These are phyloP conservation scores for Stenopsyche tienmushanensis DNA, from an alignment of 1,140 invertebrate genomes.

Conservation along the genomic window DNA sequence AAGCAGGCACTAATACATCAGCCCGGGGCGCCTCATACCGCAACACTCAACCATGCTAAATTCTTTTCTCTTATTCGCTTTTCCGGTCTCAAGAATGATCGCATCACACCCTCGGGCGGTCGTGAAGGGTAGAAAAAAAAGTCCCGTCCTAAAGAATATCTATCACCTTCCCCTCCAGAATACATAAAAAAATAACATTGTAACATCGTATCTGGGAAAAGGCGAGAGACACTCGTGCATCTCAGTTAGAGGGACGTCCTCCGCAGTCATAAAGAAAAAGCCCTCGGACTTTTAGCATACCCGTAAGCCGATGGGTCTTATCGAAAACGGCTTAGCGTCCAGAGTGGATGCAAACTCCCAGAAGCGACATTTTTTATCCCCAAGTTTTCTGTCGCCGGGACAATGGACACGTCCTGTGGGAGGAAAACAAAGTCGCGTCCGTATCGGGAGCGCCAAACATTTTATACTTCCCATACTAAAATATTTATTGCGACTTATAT, in stretches of 20 bases:
- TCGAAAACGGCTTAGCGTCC: constrained; percentile 40
- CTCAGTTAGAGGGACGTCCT: background rate
- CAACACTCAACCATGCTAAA: too few relatives aligned
- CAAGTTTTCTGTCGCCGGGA: constrained; percentile 21
- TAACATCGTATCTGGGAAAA: constrained; percentile 28
- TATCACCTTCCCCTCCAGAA: constrained; percentile 40
- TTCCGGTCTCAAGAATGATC: constrained; percentile 33
- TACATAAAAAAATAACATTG: constrained; percentile 41
- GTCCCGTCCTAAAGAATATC: constrained; percentile 39
- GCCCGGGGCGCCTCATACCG: too few relatives aligned
- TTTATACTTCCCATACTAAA: background rate
- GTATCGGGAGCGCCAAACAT: background rate
- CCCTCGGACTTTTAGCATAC: constrained; percentile 37
- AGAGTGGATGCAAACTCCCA: constrained; percentile 40
- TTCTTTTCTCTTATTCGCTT: too few relatives aligned
- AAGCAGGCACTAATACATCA: too few relatives aligned
- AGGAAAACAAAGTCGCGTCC: constrained; percentile 27
- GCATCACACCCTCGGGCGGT: constrained; percentile 38
- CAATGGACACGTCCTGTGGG: constrained; percentile 40
- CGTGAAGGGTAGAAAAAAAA: constrained; percentile 28
- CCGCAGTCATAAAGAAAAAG: constrained; percentile 12
- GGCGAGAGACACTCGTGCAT: constrained; percentile 20
- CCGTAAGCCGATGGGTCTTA: constrained; percentile 40
- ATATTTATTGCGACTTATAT: constrained; percentile 36
- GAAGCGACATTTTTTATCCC: constrained; percentile 42